Evolutionary conservation across 2,797 vertebrate species (phyloP), one percentile per base, ranked within the genome.

Genomic region (Coilia nasus): DNA sequence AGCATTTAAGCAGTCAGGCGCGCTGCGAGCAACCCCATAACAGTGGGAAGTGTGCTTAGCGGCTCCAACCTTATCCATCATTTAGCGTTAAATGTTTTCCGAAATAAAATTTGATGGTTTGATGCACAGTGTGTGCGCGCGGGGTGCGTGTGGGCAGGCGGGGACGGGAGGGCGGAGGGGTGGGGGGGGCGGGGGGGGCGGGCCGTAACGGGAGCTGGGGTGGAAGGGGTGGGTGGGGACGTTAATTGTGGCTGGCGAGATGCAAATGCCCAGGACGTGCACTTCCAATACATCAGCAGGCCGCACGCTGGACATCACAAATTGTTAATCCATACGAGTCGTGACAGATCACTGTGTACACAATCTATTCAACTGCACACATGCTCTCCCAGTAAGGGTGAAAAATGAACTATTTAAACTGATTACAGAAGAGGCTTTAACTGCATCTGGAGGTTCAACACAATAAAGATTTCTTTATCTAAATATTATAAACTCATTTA

Each of bases 401-500:
- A 97, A 96, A 96, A 96, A 97, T 96, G 91, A 96, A 95, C 93
- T 95, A 94, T 96, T 96, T 94, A 96, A 97, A 94, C 92, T 95
- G 96, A 96, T 97, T 96, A 95, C 78, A 85, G 90, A 90, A 93
- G 92, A 94, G 91, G 93, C 90, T 93, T 92, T 87, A 93, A 90
- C 92, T 92, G 92, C 92, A 94, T 93, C 94, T 93, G 91, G 95
- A 95, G 95, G 96, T 91, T 92, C 91, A 91, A 94, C 93, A 94
- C 94, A 96, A 96, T 97, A 96, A 97, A 96, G 95, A 95, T 96
- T 96, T 96, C 95, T 97, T 96, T 95, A 95, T 96, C 95, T 96
- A 97, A 97, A 97, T 96, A 96, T 96, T 95, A 96, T 96, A 93
- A 96, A 96, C 91, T 95, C 94, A 97, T 96, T 97, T 96, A 95